Conservation (phyloP, 2,888 invertebrate genomes). For the Ryuthela nishihirai region DNA sequence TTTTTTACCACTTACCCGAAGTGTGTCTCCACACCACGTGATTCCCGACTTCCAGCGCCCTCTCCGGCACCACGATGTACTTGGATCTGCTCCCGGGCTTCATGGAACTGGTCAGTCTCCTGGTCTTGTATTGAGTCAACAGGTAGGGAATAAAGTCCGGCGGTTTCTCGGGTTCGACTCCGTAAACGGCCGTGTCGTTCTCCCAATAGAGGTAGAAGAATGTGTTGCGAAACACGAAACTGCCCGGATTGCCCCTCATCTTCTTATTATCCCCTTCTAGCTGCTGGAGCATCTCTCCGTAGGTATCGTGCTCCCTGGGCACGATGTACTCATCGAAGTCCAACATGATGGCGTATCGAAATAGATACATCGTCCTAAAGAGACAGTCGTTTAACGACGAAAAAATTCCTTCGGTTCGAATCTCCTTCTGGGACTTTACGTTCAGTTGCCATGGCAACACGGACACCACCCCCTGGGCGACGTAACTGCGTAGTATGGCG, state of each 20-base stretch:
- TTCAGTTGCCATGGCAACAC: slow-evolving; percentile 53
- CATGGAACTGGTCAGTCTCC: slow-evolving; percentile 42
- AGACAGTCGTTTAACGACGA: slow-evolving; percentile 49
- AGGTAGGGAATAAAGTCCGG: slow-evolving; percentile 42
- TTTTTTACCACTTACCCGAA: slow-evolving; percentile 25
- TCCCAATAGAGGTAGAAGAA: slow-evolving; percentile 56
- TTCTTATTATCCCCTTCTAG: slow-evolving; percentile 32
- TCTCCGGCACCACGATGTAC: slow-evolving; percentile 47
- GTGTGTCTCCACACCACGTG: slow-evolving; percentile 45
- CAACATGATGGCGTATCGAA: slow-evolving; percentile 44
- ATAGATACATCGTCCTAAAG: slow-evolving; percentile 48
- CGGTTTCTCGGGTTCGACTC: slow-evolving; percentile 46
- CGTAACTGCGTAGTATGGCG: slow-evolving; percentile 51
- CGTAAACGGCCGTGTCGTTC: slow-evolving; percentile 50
- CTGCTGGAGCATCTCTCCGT: slow-evolving; percentile 34
- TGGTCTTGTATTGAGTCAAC: slow-evolving; percentile 45
- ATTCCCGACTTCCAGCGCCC: slow-evolving; percentile 48
- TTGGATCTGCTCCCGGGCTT: slow-evolving; percentile 54
- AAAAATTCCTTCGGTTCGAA: slow-evolving; percentile 50
- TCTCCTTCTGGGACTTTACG: slow-evolving; percentile 48
- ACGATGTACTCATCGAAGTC: slow-evolving; percentile 49
- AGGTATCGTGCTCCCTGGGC: slow-evolving; percentile 43
- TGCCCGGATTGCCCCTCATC: slow-evolving; percentile 43
- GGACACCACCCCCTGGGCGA: slow-evolving; percentile 44
- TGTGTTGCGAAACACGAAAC: slow-evolving; percentile 54